These are phyloP conservation scores for Pristiophorus japonicus DNA, from an alignment of 2,113 vertebrate genomes.

Conservation along the genomic window DNA sequence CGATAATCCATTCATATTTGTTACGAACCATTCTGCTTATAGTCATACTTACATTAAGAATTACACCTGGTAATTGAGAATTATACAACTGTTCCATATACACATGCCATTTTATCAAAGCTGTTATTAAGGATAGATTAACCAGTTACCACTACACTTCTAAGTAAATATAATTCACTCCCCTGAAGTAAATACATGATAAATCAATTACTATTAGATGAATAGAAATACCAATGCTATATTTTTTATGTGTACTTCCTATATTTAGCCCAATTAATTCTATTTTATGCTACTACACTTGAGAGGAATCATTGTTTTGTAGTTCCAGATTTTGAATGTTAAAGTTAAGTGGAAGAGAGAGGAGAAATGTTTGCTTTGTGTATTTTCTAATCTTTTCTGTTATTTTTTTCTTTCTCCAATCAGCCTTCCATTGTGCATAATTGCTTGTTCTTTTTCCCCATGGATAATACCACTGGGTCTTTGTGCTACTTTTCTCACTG, in stretches of 20 bases:
- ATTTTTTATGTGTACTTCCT: neutral
- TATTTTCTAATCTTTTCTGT: neutral
- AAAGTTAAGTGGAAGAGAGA: neutral
- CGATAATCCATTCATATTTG: constrained; percentile 24
- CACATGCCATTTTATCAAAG: neutral
- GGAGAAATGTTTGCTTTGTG: neutral
- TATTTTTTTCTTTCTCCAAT: neutral
- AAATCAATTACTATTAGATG: neutral
- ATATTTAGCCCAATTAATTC: constrained; percentile 24
- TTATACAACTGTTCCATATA: constrained; percentile 16
- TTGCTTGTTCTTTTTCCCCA: neutral
- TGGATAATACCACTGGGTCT: neutral
- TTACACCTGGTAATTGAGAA: constrained; percentile 36
- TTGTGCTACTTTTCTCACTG: neutral
- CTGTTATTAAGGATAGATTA: constrained; percentile 7
- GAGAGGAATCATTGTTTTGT: neutral
- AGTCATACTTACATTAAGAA: neutral
- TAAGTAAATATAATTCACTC: constrained; percentile 21
- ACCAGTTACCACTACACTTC: neutral
- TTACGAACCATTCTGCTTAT: constrained; percentile 5
- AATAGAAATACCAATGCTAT: neutral
- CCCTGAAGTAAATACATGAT: neutral
- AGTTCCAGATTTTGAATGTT: neutral
- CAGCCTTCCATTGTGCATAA: neutral
- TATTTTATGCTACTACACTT: neutral